Base-by-base conservation (phyloP, 2,888 invertebrate species). In the Flabesymbios commensalis region DNA sequence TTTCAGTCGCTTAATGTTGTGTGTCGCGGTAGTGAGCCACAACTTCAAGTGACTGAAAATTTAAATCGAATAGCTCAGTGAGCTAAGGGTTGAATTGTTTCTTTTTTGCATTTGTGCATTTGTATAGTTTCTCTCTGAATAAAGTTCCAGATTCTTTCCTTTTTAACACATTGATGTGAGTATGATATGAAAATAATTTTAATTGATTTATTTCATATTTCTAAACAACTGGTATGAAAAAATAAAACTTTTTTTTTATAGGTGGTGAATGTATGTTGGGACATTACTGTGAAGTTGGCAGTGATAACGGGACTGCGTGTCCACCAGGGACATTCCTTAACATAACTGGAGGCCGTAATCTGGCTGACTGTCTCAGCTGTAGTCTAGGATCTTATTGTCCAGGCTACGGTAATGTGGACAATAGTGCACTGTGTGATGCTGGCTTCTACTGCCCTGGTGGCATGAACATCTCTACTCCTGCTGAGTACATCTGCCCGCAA, bases 381-480 rank as follows among this genome's bases (percentile, higher is more conserved):
- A 72, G 72, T 1, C 72, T 69, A 48, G 78, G 79, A 2, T 65
- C 56, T 14, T 80, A 77, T 67, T 80, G 80, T 65, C 71, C 65
- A 42, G 78, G 79, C 10, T 76, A 77, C 48, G 78, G 78, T 14
- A 77, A 77, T 64, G 65, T 49, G 5, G 56, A 56, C 17, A 73
- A 73, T 14, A 72, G 72, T 3, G 78, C 72, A 1, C 63, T 58
- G 1, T 79, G 79, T 70, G 65, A 57, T 19, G 69, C 64, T 2
- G 80, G 79, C 5, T 78, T 74, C 59, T 79, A 77, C 65, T 80
- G 80, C 55, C 78, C 77, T 1, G 22, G 70, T 1, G 76, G 78
- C 41, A 75, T 75, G 74, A 73, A 70, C 49, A 55, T 69, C 4
- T 70, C 74, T 10, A 69, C 63, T 19, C 78, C 78, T 2, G 62